Percentiles rank a stretch among this genome's conserved stretches.
Evolutionary conservation across 2,888 invertebrate species (phyloP).

Genomic region (Cerastoderma edule): DNA sequence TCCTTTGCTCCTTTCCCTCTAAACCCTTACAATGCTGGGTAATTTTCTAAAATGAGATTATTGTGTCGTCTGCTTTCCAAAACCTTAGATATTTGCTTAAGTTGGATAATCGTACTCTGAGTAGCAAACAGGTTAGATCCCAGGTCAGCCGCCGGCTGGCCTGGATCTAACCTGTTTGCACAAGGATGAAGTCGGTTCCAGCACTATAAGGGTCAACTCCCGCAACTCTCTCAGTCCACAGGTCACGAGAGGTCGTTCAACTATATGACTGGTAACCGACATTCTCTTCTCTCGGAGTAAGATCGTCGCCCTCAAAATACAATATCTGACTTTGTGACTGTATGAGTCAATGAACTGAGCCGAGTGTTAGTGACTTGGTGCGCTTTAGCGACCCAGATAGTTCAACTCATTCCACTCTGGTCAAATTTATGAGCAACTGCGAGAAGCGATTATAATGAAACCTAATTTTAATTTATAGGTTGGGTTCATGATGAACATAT

Average conservation of each 20-base stretch:
- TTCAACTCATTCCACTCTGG: too few relatives aligned
- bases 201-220: background rate
- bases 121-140: background rate
- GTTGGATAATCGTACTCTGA: background rate
- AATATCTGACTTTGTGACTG: background rate
- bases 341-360: background rate
- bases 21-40: background rate
- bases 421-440: too few relatives aligned
- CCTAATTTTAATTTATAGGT: background rate
- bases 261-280: background rate
- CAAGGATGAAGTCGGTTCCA: background rate
- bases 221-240: background rate
- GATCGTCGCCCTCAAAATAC: slow-evolving; percentile 6
- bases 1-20: too few relatives aligned
- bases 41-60: background rate
- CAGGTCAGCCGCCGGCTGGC: background rate
- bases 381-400: too few relatives aligned
- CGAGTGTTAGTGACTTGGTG: too few relatives aligned
- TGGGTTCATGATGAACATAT: background rate
- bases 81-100: background rate
- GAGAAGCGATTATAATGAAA: too few relatives aligned
- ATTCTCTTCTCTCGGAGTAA: background rate
- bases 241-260: slow-evolving; percentile 15
- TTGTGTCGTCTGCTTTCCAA: background rate
- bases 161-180: background rate